Conservation (phyloP, 2,888 invertebrate genomes). For the Rhimphoctona megacephalus region DNA sequence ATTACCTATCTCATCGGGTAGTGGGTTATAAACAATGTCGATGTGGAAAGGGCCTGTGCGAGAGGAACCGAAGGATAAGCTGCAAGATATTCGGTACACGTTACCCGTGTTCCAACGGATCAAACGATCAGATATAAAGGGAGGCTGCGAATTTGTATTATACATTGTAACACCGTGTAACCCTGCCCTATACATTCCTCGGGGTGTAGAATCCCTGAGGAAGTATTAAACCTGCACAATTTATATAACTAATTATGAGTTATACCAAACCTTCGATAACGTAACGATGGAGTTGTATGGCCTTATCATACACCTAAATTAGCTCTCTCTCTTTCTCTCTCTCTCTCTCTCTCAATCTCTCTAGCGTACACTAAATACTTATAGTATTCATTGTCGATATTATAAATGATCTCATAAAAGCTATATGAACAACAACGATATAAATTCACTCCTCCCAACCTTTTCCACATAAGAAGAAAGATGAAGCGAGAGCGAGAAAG, state of each 20-base stretch:
- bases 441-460: conserved; percentile 3
- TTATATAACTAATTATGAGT: conserved; percentile 66
- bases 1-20: conserved; percentile 61
- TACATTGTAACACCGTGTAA: conserved; percentile 51
- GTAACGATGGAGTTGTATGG: conserved; percentile 12
- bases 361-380: neutral
- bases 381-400: conserved; percentile 45
- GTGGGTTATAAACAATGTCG: conserved; percentile 66
- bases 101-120: conserved; percentile 38
- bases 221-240: conserved; percentile 63
- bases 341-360: neutral
- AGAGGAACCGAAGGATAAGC: conserved; percentile 56
- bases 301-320: conserved; percentile 18
- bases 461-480: neutral
- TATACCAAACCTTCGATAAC: conserved; percentile 49
- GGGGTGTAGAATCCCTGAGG: conserved; percentile 52
- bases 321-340: neutral
- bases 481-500: conserved; percentile 10
- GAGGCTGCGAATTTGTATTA: conserved; percentile 55
- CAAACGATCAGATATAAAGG: conserved; percentile 66
- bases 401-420: conserved; percentile 44
- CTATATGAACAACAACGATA: conserved; percentile 31
- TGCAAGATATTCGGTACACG: conserved; percentile 46
- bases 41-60: neutral
- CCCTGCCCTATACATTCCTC: conserved; percentile 13